phyloP scores from a whole-genome alignment of 1,140 invertebrate genomes.

The Stenopsyche tienmushanensis region DNA sequence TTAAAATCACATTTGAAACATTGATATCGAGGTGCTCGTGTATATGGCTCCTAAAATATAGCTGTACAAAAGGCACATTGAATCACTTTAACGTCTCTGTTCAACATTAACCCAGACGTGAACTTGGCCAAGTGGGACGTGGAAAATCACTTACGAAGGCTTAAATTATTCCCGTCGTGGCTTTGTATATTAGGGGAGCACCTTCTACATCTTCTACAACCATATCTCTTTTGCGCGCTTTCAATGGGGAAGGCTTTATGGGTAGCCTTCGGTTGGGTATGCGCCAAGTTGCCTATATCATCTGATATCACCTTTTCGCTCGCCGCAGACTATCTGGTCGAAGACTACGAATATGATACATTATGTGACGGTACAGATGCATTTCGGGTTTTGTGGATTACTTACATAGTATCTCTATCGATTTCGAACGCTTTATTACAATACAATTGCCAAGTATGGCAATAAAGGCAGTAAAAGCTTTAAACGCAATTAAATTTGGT shows the following conservation, averaged over 20 bases:
- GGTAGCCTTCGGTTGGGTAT: neutral
- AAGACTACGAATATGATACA: neutral
- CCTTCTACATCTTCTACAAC: slow-evolving; percentile 1
- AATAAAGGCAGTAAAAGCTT: too few species aligned
- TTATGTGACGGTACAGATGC: neutral
- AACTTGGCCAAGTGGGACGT: slow-evolving; percentile 16
- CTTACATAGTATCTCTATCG: too few species aligned
- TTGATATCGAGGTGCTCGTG: too few species aligned
- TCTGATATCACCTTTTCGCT: neutral
- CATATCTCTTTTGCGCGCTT: slow-evolving; percentile 10
- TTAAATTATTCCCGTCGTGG: slow-evolving; percentile 17
- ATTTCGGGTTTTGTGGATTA: too few species aligned
- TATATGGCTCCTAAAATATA: too few species aligned
- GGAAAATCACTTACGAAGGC: slow-evolving; percentile 16
- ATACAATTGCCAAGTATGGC: too few species aligned
- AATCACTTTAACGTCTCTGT: slow-evolving; percentile 1
- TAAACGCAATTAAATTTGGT: too few species aligned
- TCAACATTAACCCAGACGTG: neutral
- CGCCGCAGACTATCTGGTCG: neutral
- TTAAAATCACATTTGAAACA: too few species aligned
- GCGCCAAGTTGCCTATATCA: slow-evolving; percentile 5
- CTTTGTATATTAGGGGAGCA: slow-evolving; percentile 4
- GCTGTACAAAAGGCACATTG: too few species aligned
- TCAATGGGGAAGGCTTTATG: slow-evolving; percentile 19
- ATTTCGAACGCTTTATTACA: too few species aligned